Evolutionary conservation across 1,140 invertebrate species (phyloP).

Genomic region (Wasmannia auropunctata): DNA sequence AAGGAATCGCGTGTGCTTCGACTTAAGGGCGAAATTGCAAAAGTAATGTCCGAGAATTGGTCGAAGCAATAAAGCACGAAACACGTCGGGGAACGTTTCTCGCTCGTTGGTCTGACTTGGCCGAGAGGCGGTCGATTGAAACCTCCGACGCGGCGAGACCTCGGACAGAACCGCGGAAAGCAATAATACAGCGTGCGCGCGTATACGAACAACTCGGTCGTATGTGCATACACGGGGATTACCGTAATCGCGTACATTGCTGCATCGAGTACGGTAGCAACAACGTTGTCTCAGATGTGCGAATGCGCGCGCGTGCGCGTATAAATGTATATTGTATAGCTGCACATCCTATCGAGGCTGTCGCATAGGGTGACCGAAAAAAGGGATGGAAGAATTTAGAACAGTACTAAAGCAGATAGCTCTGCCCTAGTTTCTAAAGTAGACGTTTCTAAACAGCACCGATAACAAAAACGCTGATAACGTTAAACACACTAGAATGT

Average conservation of each 20-base stretch:
- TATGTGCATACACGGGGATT: not conserved
- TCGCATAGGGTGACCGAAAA: not conserved
- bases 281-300: not conserved
- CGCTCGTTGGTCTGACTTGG: not conserved
- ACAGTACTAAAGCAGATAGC: not conserved
- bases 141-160: not conserved
- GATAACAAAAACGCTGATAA: not conserved
- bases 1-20: slow-evolving; percentile 1
- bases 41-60: slow-evolving; percentile 10
- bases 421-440: not conserved
- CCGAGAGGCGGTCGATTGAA: slow-evolving; percentile 10
- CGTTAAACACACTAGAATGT: not conserved
- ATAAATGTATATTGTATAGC: slow-evolving; percentile 32
- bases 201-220: not conserved
- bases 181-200: slow-evolving; percentile 3
- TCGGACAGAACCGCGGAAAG: slow-evolving; percentile 17
- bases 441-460: not conserved
- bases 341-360: not conserved
- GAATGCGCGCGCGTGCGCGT: not conserved
- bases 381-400: not conserved
- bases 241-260: slow-evolving; percentile 32
- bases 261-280: not conserved
- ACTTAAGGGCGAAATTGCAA: not conserved
- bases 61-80: not conserved
- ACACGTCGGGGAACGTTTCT: not conserved